Evolutionary conservation across 2,888 invertebrate genomes (phyloP).

Genomic region (Sinopyrophorus schimmeli): DNA sequence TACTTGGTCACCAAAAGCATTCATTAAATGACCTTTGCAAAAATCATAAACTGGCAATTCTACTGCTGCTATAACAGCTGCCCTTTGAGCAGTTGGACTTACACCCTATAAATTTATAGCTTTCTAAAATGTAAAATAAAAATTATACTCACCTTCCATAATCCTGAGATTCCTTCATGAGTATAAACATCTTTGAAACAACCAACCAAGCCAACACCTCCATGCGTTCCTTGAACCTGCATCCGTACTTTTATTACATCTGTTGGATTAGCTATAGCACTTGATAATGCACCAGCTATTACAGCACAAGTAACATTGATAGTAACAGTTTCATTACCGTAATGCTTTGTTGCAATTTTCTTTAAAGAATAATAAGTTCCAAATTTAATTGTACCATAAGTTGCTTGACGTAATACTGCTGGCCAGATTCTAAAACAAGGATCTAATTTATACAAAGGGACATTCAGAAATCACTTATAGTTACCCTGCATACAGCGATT

Average conservation of each 20-base stretch:
- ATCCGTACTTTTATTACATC: conserved; percentile 95
- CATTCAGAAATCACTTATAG: too few relatives aligned
- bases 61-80: conserved; percentile 90
- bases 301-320: conserved; percentile 82
- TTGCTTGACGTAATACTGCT: conserved; percentile 89
- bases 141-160: conserved; percentile 72
- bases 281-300: conserved; percentile 84
- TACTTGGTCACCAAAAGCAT: conserved; percentile 75
- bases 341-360: conserved; percentile 64
- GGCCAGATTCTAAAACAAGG: conserved; percentile 76
- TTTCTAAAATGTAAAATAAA: not conserved
- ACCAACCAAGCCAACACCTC: conserved; percentile 63
- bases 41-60: conserved; percentile 94
- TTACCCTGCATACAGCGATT: conserved; percentile 85
- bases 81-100: conserved; percentile 89
- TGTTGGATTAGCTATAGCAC: conserved; percentile 95
- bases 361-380: conserved; percentile 93
- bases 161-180: conserved; percentile 80
- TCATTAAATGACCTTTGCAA: conserved; percentile 75
- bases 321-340: conserved; percentile 61
- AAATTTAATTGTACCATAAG: conserved; percentile 96
- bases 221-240: conserved; percentile 73
- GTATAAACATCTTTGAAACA: conserved; percentile 82
- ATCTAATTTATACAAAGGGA: too few relatives aligned
- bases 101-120: conserved; percentile 74